Evolutionary conservation across 2,797 vertebrate genomes (phyloP).

Genomic region (Trachops cirrhosus): DNA sequence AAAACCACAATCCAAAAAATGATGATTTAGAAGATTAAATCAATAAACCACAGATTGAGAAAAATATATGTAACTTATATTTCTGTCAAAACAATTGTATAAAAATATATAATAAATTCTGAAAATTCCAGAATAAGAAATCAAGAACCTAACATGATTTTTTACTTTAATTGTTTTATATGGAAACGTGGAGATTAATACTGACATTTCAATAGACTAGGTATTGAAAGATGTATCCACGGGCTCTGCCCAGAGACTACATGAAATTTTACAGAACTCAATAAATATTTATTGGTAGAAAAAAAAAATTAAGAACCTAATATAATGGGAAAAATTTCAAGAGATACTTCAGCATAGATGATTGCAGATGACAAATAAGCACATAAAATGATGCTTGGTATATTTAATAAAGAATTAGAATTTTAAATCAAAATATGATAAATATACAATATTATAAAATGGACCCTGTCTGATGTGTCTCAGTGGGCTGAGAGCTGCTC

Average conservation of each 20-base stretch:
- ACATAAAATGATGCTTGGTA: neutral
- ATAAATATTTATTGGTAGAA: conserved; percentile 13
- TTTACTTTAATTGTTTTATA: neutral
- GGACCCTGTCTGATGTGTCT: too few relatives aligned
- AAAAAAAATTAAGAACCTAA: neutral
- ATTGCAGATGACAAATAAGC: neutral
- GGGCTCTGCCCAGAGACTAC: neutral
- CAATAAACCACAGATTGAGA: neutral
- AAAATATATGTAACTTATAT: neutral
- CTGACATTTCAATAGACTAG: neutral
- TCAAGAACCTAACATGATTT: neutral
- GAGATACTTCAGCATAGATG: neutral
- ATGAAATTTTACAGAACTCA: neutral
- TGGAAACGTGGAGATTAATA: neutral
- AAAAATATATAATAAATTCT: neutral
- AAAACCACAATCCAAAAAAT: neutral
- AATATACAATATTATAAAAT: neutral
- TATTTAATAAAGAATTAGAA: neutral
- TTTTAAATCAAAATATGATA: neutral
- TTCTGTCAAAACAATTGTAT: neutral
- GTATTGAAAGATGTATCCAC: neutral
- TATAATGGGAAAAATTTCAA: neutral
- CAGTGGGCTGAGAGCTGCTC: too few relatives aligned
- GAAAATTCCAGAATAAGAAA: neutral
- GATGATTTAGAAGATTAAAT: neutral